Percentiles rank a stretch among this genome's conserved stretches.
Evolutionary conservation across 2,888 invertebrate species (phyloP).

Genomic region (Lithophane semibrunnea): DNA sequence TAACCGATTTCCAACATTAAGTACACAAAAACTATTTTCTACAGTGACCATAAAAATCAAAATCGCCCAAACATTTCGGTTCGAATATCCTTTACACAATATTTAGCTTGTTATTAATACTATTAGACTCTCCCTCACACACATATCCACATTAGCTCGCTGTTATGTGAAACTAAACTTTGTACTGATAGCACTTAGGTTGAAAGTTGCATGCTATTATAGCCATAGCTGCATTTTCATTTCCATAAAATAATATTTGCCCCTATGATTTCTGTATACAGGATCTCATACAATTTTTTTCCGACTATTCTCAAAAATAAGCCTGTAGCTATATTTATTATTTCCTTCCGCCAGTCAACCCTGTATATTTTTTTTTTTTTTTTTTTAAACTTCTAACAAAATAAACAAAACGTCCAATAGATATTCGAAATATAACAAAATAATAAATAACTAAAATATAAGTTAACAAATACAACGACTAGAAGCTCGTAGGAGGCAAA

Average conservation of each 20-base stretch:
- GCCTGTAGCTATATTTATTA: background rate
- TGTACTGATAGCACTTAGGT: conserved; percentile 50
- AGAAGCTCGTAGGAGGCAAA: conserved; percentile 42
- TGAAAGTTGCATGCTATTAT: conserved; percentile 56
- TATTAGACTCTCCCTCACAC: conserved; percentile 68
- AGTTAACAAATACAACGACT: conserved; percentile 54
- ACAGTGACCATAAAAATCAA: conserved; percentile 14
- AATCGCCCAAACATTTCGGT: conserved; percentile 10
- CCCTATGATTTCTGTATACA: conserved; percentile 20
- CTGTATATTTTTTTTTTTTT: conserved; percentile 6
- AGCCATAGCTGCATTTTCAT: conserved; percentile 53
- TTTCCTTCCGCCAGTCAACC: background rate
- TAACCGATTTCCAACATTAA: conserved; percentile 24
- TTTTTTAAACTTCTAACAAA: conserved; percentile 8
- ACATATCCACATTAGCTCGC: conserved; percentile 85
- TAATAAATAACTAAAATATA: conserved; percentile 36
- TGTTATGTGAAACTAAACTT: conserved; percentile 41
- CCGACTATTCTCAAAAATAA: background rate
- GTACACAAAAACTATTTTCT: conserved; percentile 37
- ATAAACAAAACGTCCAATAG: conserved; percentile 49
- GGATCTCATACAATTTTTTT: background rate
- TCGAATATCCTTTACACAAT: conserved; percentile 19
- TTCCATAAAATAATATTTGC: conserved; percentile 32
- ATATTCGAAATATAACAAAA: conserved; percentile 41
- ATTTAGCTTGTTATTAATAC: conserved; percentile 50